Conservation (phyloP, 2,888 invertebrate genomes). For the Synergus laeviventris region DNA sequence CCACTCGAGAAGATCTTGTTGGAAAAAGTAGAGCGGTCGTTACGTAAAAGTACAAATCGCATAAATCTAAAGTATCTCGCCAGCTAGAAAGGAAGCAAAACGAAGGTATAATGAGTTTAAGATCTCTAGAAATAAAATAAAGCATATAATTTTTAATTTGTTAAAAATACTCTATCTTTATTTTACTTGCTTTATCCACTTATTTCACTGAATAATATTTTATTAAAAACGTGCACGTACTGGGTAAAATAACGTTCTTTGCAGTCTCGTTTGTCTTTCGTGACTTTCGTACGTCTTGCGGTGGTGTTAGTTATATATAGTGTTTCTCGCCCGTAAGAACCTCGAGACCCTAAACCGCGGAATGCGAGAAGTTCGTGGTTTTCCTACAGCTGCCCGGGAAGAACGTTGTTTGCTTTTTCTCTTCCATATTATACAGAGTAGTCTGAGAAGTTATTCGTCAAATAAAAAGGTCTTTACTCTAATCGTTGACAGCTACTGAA, state of each 20-base stretch:
- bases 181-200: conserved; percentile 62
- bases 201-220: conserved; percentile 48
- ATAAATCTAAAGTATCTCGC: background rate
- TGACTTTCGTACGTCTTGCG: background rate
- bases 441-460: background rate
- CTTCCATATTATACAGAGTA: conserved; percentile 11
- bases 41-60: background rate
- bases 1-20: background rate
- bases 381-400: conserved; percentile 49
- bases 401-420: conserved; percentile 43
- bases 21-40: background rate
- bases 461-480: background rate
- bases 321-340: conserved; percentile 12
- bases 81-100: background rate
- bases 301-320: conserved; percentile 9
- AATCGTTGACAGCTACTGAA: background rate
- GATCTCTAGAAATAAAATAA: background rate
- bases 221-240: no score
- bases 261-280: background rate
- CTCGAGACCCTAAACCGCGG: conserved; percentile 60
- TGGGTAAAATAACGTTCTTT: background rate
- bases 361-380: conserved; percentile 62
- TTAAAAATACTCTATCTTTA: background rate
- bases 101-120: background rate
- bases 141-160: background rate